phyloP scores from a whole-genome alignment of 2,797 vertebrate genomes.

The Columba guinea region DNA sequence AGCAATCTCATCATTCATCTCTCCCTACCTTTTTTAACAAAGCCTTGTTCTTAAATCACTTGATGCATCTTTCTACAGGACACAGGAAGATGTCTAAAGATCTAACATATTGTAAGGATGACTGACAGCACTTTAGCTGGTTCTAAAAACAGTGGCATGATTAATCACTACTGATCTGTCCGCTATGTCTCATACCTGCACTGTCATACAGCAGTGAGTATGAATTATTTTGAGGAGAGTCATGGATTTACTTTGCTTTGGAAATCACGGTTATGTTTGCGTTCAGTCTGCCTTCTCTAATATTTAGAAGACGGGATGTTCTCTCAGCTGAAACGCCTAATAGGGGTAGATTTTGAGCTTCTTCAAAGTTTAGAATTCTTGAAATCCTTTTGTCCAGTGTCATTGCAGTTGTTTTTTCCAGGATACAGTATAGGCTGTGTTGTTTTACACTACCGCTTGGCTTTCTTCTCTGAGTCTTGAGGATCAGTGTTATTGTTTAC shows the following conservation, averaged over 20 bases:
- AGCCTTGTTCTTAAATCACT: background rate
- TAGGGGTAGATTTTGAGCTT: background rate
- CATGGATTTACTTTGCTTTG: background rate
- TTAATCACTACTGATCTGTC: background rate
- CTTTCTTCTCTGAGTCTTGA: background rate
- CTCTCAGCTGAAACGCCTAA: background rate
- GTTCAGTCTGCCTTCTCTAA: background rate
- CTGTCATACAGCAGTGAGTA: background rate
- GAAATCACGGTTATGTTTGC: background rate
- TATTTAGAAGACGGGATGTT: background rate
- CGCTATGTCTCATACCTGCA: background rate
- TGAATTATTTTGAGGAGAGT: background rate
- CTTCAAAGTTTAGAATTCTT: background rate
- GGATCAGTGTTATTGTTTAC: background rate
- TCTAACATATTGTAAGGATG: background rate
- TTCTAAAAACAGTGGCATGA: background rate
- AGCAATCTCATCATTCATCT: background rate
- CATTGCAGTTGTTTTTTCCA: background rate
- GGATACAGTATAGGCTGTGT: background rate
- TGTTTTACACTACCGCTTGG: background rate
- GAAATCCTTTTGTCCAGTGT: background rate
- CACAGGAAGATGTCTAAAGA: background rate
- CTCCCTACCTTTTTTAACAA: background rate
- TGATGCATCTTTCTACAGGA: background rate
- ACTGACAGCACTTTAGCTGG: background rate